phyloP scores from a whole-genome alignment of 2,797 vertebrate genomes.

The Pelochelys cantorii region DNA sequence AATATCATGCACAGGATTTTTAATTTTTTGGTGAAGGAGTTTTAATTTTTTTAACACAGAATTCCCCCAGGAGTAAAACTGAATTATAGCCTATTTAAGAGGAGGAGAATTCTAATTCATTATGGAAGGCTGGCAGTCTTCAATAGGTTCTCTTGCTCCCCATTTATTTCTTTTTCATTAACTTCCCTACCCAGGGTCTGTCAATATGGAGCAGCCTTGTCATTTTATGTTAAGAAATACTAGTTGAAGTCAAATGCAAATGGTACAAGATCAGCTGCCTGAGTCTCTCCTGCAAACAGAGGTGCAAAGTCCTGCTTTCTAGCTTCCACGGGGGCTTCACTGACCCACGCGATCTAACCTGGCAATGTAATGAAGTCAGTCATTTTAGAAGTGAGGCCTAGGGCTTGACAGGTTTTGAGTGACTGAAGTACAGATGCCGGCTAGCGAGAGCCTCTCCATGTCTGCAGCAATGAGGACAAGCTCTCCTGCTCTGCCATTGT shows the following conservation, averaged over 20 bases:
- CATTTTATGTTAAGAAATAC: not conserved
- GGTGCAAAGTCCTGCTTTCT: not conserved
- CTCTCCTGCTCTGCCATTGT: not conserved
- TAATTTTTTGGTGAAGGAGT: too few relatives aligned
- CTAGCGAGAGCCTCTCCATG: not conserved
- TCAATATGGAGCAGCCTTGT: not conserved
- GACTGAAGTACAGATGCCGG: not conserved
- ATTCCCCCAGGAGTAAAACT: too few relatives aligned
- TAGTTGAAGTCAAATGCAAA: not conserved
- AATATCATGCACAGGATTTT: too few relatives aligned
- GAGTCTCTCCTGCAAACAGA: not conserved
- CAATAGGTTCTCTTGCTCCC: not conserved
- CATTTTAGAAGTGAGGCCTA: not conserved
- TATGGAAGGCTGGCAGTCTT: not conserved
- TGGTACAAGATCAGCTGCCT: too few relatives aligned
- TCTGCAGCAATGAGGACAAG: not conserved
- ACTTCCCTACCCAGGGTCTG: not conserved
- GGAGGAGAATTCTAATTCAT: not conserved
- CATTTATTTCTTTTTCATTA: not conserved
- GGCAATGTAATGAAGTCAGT: not conserved
- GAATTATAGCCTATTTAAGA: not conserved
- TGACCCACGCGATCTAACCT: not conserved
- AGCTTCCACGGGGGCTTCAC: not conserved
- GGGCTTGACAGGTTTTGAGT: not conserved
- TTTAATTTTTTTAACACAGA: too few relatives aligned